Base-by-base conservation (phyloP, 2,888 invertebrate species). In the Caenorhabditis japonica region DNA sequence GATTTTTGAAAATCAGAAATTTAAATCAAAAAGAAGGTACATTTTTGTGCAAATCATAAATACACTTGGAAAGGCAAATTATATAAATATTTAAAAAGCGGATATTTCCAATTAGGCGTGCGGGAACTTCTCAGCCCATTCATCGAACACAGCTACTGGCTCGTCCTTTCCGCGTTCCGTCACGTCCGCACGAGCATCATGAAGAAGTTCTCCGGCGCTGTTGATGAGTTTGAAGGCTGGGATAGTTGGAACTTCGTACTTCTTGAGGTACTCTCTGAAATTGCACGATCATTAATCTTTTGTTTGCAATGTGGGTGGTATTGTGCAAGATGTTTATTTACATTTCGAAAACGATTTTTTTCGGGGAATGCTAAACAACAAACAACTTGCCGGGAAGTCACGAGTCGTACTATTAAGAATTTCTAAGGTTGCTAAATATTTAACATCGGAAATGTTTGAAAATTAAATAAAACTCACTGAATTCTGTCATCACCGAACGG, bases 161-260 rank as follows among this genome's bases (percentile, higher is more conserved):
- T 74, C 75, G 21, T 75, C 75, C 33, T 70, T 72, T 55, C 72
- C 72, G 30, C 60, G 64, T n/a, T 72, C 77, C 15, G 69, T 62
- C 17, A 90, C 87, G 46, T 90, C 89, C 51, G 87, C 87, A 25
- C 89, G 84, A 10, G 89, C 90, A 61, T 88, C 88, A 15, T 79
- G 77, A 1, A 89, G 88, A 17, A 89, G 84, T 0, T 89, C 80
- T 15, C 87, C 86, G 2, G 89, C 89, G 77, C 88, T 84, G 68
- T 87, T 88, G 19, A 90, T 80, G 12, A 90, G 83, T 27, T 89
- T 82, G 15, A 90, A 81, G 12, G 88, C 87, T 10, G 90, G 90
- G 52, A 90, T 89, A 5, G 85, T 83, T 53, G 80, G 82, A 17
- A 85, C 82, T 41, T 83, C 82, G 70, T 74, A 84, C 52, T 77